Evolutionary conservation across 2,113 vertebrate genomes (phyloP), one percentile per base, ranked within the genome.

Genomic region (Pseudois nayaur): DNA sequence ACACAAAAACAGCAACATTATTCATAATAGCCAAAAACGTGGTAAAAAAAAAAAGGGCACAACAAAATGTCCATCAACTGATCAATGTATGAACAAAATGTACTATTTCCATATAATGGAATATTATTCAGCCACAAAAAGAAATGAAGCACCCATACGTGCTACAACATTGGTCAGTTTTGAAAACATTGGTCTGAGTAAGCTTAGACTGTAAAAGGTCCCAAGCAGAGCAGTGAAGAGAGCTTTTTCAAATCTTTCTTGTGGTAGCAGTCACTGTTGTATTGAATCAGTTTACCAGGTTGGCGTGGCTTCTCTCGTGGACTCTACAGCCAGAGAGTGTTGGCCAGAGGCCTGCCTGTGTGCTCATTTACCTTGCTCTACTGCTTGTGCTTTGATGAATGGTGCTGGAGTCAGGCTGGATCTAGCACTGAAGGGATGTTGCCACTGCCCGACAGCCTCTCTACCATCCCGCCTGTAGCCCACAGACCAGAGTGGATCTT

Each of bases 131-230:
- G 50, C 43, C 48, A 89, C 29, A 89, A 71, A 93, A 96, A 64
- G 52, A 95, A 82, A 95, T 78, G 59, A 95, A 97, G 11, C 78
- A 64, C 8, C 76, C 25, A 87, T 27, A 84, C 3, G 15, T 57
- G 45, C 64, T 67, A 59, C 59, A 83, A 59, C 31, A 64, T 71
- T 23, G 15, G 29, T 87, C 62, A 97, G 11, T 78, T 48, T 96
- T 57, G 31, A 94, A 96, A 95, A 94, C n/a, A 91, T 23, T 45
- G 91, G 45, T 29, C 36, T 79, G 62, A 94, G 59, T 88, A 91
- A 79, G 11, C 50, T 88, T 55, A 60, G 29, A 12, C 3, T 52
- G 52, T 48, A 89, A 92, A 60, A 89, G 52, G 8, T n/a, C 36
- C 48, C 52, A 94, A 48, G 23, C 11, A 94, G 31, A 67, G 27